phyloP scores from a whole-genome alignment of 2,113 vertebrate species.

The Columbina picui region DNA sequence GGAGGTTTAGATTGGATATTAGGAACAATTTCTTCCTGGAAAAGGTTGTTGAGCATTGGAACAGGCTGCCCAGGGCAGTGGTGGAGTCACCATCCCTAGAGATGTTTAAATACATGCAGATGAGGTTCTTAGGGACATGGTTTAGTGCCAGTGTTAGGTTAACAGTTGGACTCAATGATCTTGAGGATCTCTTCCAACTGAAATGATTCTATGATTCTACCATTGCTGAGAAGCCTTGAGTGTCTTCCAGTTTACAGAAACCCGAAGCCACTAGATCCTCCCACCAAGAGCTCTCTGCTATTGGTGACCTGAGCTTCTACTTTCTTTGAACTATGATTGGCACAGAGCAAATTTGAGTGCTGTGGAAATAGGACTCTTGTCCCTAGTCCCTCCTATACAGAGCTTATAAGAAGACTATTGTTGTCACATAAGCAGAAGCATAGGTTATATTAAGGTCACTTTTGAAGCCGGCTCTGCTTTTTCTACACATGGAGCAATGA shows the following conservation, averaged over 20 bases:
- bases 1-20: no score
- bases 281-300: background rate
- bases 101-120: no score
- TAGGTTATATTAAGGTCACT: background rate
- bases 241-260: background rate
- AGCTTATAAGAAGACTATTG: background rate
- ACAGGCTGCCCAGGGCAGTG: no score
- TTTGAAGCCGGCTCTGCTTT: background rate
- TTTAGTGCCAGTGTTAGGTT: no score
- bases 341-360: background rate
- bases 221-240: background rate
- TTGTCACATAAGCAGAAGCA: background rate
- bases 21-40: no score
- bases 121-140: no score
- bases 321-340: background rate
- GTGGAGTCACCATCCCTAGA: no score
- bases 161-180: no score
- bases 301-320: fast-evolving
- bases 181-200: no score
- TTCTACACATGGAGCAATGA: fast-evolving
- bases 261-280: background rate
- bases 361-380: background rate
- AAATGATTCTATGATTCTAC: no score
- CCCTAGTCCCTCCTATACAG: fast-evolving
- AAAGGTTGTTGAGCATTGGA: no score